Percentiles rank a stretch among this genome's conserved stretches.
Conservation (phyloP, 2,797 vertebrate genomes). For the Mormyrus proboscirostris region DNA sequence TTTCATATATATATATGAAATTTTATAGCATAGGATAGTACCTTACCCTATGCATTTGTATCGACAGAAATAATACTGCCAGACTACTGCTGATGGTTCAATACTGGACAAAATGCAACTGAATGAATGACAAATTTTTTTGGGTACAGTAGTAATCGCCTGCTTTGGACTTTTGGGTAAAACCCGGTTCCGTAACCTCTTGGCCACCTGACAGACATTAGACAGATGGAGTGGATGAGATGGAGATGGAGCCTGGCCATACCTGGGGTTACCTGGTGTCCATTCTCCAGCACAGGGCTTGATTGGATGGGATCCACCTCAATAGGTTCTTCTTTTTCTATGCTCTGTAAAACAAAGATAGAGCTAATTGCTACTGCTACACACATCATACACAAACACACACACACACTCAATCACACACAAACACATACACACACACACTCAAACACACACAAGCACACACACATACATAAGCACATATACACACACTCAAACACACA, state of each 20-base stretch:
- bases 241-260: slow-evolving; percentile 24
- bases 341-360: slow-evolving; percentile 52
- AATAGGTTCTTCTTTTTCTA: slow-evolving; percentile 65
- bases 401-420: not conserved
- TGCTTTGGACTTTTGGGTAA: not conserved
- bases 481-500: too few species aligned
- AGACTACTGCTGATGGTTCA: not conserved
- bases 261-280: slow-evolving; percentile 61
- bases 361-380: not conserved
- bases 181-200: not conserved
- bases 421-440: too few species aligned
- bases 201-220: not conserved
- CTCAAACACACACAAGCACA: too few species aligned
- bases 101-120: not conserved
- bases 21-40: not conserved
- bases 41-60: not conserved
- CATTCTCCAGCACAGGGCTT: slow-evolving; percentile 55
- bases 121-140: not conserved
- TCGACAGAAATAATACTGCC: not conserved
- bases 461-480: too few species aligned
- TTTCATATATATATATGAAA: not conserved
- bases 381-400: not conserved
- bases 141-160: not conserved
- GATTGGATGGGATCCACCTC: slow-evolving; percentile 54
- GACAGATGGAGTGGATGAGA: not conserved